phyloP scores from a whole-genome alignment of 92 coral and sea anemone genomes.

The Phenganax marumi region DNA sequence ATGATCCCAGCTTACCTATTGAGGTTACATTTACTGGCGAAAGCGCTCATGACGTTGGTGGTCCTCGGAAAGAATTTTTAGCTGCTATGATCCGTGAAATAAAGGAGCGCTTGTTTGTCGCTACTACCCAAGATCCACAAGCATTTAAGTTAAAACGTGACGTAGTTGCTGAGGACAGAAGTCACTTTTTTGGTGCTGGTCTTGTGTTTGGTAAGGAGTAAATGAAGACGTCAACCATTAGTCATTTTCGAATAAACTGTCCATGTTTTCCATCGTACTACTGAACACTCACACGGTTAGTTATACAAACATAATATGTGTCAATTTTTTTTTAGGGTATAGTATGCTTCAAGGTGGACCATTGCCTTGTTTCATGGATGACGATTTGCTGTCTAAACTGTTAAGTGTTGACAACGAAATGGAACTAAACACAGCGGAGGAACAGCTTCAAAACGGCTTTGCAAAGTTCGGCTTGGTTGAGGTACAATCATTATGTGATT shows the following conservation, averaged over 20 bases:
- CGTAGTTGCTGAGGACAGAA: neutral
- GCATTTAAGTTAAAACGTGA: constrained; percentile 10
- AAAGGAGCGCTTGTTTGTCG: constrained; percentile 27
- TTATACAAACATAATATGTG: too few species aligned
- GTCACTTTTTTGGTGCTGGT: constrained; percentile 54
- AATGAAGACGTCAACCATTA: neutral
- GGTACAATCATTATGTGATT: too few species aligned
- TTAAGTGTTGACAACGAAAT: neutral
- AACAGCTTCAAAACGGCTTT: neutral
- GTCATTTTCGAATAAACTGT: too few species aligned
- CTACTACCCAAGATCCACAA: neutral
- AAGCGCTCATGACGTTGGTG: constrained; percentile 53
- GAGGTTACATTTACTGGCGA: constrained; percentile 59
- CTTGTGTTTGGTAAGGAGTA: constrained; percentile 48
- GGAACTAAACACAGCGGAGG: neutral
- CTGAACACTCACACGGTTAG: too few species aligned
- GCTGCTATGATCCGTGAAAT: constrained; percentile 31
- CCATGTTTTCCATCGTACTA: too few species aligned
- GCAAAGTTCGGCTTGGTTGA: neutral
- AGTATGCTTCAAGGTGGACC: constrained; percentile 14
- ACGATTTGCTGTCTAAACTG: neutral
- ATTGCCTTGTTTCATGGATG: neutral
- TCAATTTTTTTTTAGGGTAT: neutral
- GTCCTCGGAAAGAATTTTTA: constrained; percentile 53
- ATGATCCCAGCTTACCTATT: constrained; percentile 47